Conservation (phyloP, 2,113 vertebrate genomes). For the Hydropotes inermis region DNA sequence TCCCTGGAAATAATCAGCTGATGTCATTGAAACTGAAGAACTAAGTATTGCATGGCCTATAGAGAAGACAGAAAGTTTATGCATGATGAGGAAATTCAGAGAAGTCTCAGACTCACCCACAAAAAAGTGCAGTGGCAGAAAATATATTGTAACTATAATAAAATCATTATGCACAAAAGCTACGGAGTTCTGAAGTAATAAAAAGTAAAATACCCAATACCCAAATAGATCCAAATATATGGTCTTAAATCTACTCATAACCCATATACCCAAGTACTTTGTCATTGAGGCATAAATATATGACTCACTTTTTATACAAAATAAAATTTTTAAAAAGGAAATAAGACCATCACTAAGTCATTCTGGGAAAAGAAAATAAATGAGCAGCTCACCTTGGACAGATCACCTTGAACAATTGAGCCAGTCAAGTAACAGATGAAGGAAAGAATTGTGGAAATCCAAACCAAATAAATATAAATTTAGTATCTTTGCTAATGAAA, state of each 20-base stretch:
- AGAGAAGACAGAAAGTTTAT: background rate
- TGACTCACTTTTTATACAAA: background rate
- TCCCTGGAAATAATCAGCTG: background rate
- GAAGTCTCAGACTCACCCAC: background rate
- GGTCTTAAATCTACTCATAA: background rate
- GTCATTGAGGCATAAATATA: background rate
- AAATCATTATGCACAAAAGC: background rate
- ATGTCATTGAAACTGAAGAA: background rate
- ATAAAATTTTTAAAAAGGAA: background rate
- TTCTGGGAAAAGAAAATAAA: background rate
- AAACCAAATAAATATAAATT: background rate
- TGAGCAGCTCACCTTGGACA: background rate
- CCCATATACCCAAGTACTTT: background rate
- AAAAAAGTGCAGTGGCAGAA: background rate
- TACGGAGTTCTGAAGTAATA: background rate
- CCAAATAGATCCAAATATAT: background rate
- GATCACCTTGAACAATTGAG: background rate
- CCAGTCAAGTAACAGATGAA: background rate
- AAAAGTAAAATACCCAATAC: background rate
- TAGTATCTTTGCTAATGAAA: background rate
- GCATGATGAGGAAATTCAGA: background rate
- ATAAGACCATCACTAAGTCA: rapidly evolving
- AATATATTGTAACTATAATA: background rate
- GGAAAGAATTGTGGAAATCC: background rate
- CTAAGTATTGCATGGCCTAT: background rate